phyloP scores from a whole-genome alignment of 1,140 invertebrate species.

The Calephelis nemesis region DNA sequence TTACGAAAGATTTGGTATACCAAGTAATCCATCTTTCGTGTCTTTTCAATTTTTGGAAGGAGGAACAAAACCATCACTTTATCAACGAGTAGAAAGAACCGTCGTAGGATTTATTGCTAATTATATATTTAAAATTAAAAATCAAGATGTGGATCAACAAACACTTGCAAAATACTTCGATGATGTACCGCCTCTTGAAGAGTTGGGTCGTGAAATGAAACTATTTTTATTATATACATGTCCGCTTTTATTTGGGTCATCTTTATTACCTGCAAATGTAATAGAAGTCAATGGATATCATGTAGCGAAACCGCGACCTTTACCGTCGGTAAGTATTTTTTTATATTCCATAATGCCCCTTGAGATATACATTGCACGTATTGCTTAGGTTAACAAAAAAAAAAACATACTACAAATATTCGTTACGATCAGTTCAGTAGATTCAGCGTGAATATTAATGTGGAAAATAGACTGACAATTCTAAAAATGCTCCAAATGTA shows the following conservation, averaged over 20 bases:
- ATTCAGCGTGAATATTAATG: too few species aligned
- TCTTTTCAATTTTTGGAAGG: constrained; percentile 64
- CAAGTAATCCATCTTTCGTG: constrained; percentile 80
- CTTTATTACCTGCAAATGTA: constrained; percentile 81
- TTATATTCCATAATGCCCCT: constrained; percentile 65
- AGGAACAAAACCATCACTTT: constrained; percentile 74
- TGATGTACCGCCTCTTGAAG: constrained; percentile 80
- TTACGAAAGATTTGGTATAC: constrained; percentile 78
- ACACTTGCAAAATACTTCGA: constrained; percentile 79
- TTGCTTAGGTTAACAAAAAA: too few species aligned
- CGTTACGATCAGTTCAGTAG: too few species aligned
- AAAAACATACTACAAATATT: too few species aligned
- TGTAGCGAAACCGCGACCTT: constrained; percentile 77
- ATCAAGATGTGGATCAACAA: constrained; percentile 53
- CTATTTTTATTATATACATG: constrained; percentile 84
- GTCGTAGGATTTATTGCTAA: constrained; percentile 50
- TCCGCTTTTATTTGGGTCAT: constrained; percentile 80
- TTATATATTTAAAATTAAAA: constrained; percentile 45
- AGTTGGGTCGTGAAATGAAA: constrained; percentile 80
- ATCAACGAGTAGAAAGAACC: constrained; percentile 41
- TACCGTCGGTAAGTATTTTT: constrained; percentile 77
- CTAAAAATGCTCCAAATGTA: too few species aligned
- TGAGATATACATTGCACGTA: constrained; percentile 33
- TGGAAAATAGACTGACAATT: too few species aligned
- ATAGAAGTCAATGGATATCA: constrained; percentile 86